Percentiles rank a stretch among this genome's conserved stretches.
Evolutionary conservation across 2,888 invertebrate species (phyloP).

Genomic region (Lepetodrilus schrolli): DNA sequence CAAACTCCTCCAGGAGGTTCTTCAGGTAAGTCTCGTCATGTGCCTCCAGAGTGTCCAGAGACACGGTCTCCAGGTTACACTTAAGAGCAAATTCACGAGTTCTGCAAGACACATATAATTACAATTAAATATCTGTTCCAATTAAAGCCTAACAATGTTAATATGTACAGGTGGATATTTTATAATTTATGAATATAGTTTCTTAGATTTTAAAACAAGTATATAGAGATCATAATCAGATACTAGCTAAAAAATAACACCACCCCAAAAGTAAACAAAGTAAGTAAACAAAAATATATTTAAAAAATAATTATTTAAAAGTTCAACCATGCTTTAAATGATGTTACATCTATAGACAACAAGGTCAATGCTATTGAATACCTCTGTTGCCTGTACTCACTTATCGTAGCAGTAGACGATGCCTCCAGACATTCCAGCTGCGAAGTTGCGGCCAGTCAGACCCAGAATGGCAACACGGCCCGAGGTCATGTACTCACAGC

Average conservation of each 20-base stretch:
- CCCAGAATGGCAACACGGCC: slow-evolving; percentile 93
- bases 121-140: too few relatives aligned
- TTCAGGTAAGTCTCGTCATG: slow-evolving; percentile 88
- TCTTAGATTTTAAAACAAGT: too few relatives aligned
- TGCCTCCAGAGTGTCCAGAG: slow-evolving; percentile 86
- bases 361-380: too few relatives aligned
- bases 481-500: slow-evolving; percentile 99
- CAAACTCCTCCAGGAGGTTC: slow-evolving; percentile 87
- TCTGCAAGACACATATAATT: slow-evolving; percentile 72
- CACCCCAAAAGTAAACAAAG: background rate
- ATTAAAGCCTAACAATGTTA: background rate
- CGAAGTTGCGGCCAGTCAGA: slow-evolving; percentile 96
- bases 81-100: slow-evolving; percentile 77
- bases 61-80: slow-evolving; percentile 97
- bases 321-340: too few relatives aligned
- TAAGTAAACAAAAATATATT: background rate
- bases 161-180: background rate
- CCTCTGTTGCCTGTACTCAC: slow-evolving; percentile 74
- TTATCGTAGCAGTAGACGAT: slow-evolving; percentile 95
- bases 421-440: slow-evolving; percentile 98
- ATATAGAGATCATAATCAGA: too few relatives aligned
- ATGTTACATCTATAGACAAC: too few relatives aligned
- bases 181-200: too few relatives aligned
- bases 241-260: too few relatives aligned
- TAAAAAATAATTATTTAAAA: too few relatives aligned